phyloP scores from a whole-genome alignment of 2,113 vertebrate species.

The Bos javanicus region DNA sequence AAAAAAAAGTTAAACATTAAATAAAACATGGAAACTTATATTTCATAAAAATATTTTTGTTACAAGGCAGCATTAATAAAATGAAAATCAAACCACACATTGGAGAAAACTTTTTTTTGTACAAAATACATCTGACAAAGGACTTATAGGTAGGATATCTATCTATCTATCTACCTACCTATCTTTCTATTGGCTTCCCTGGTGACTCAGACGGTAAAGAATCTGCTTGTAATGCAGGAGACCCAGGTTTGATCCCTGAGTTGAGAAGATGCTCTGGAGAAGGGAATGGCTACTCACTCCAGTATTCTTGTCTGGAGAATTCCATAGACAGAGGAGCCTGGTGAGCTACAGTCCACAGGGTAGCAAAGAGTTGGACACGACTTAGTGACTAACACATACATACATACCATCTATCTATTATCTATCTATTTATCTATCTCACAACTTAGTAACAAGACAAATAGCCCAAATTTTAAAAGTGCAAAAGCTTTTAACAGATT shows the following conservation, averaged over 20 bases:
- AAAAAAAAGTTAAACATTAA: neutral
- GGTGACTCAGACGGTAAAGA: neutral
- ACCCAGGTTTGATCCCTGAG: neutral
- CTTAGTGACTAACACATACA: neutral
- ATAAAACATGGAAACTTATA: neutral
- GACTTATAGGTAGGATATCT: neutral
- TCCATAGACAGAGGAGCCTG: neutral
- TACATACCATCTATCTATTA: neutral
- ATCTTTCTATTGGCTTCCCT: neutral
- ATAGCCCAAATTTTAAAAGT: neutral
- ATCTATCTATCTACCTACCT: accelerated
- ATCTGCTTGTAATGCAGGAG: neutral
- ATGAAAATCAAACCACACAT: neutral
- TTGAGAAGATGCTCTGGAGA: neutral
- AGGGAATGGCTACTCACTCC: neutral
- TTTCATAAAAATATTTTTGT: neutral
- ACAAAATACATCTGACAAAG: neutral
- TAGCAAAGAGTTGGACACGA: neutral
- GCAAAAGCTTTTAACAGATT: neutral
- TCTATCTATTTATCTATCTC: neutral
- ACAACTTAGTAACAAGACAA: neutral
- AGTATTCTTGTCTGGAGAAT: neutral
- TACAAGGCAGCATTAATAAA: neutral
- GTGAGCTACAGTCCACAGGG: neutral
- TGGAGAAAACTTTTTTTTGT: neutral